These are phyloP conservation scores for Albula goreensis DNA, from an alignment of 2,113 vertebrate genomes.

Conservation along the genomic window DNA sequence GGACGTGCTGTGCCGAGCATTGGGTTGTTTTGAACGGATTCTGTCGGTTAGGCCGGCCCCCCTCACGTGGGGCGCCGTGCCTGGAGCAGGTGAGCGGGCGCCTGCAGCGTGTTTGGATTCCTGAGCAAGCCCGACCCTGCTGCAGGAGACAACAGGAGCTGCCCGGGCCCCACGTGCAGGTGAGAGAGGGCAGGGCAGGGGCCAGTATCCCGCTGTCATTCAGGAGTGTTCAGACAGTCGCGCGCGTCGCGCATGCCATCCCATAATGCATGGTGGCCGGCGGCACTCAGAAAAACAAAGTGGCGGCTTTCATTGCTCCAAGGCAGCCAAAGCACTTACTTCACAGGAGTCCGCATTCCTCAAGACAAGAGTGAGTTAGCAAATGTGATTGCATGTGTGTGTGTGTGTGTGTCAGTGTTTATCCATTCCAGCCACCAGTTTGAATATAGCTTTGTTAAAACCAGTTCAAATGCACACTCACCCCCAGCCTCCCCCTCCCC, in stretches of 20 bases:
- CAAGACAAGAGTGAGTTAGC: too few relatives aligned
- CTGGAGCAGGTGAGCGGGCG: background rate
- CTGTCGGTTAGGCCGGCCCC: background rate
- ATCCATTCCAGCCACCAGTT: background rate
- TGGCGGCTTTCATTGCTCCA: too few relatives aligned
- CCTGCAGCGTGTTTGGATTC: conserved; percentile 2
- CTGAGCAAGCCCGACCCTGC: conserved; percentile 15
- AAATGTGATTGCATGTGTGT: background rate
- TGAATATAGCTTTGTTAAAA: background rate
- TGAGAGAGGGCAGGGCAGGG: background rate
- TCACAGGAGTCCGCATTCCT: too few relatives aligned
- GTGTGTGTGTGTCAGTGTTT: background rate
- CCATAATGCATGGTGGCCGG: background rate
- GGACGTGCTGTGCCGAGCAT: background rate
- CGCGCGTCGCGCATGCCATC: background rate
- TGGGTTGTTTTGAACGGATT: conserved; percentile 13
- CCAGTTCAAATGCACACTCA: background rate
- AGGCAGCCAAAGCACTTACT: too few relatives aligned
- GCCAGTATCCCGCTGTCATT: background rate
- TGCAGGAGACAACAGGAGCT: too few relatives aligned
- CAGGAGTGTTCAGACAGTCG: background rate
- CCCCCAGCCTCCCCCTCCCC: too few relatives aligned
- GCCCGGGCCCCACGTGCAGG: background rate
- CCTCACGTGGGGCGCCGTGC: background rate
- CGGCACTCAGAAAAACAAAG: background rate